A percentile compares a stretch with the other conserved stretches of the same genome.
phyloP scores from a whole-genome alignment of 2,797 vertebrate species.

The Brotula barbata region DNA sequence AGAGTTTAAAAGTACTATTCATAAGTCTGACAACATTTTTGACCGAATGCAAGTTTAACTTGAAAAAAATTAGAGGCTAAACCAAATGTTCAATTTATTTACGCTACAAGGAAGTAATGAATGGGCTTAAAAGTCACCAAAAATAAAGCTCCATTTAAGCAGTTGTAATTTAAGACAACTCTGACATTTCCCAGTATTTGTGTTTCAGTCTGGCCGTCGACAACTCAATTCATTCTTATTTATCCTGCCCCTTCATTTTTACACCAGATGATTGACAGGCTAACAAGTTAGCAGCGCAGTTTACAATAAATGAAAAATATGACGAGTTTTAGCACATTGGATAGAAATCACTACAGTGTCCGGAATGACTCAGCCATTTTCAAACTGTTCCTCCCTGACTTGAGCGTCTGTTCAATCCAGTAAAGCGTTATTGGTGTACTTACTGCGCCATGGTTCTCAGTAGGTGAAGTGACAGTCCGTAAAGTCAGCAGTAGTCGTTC shows the following conservation, averaged over 20 bases:
- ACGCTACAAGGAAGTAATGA: neutral
- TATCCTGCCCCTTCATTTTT: too few species aligned
- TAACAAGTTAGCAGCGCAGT: constrained; percentile 23
- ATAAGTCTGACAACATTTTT: too few species aligned
- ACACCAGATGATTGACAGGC: constrained; percentile 3
- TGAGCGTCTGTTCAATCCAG: too few species aligned
- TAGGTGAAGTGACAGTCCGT: neutral
- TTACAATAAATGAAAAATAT: neutral
- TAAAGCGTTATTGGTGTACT: constrained; percentile 39
- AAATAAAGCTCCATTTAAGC: neutral
- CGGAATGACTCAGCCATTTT: neutral
- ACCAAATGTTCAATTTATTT: neutral
- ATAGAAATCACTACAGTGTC: neutral
- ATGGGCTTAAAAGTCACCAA: neutral
- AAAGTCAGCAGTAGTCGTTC: neutral
- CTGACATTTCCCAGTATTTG: constrained; percentile 8
- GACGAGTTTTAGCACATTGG: neutral
- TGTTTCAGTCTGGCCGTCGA: accelerated
- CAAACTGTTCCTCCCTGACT: accelerated
- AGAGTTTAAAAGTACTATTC: too few species aligned
- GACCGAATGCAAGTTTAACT: too few species aligned
- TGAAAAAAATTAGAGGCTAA: too few species aligned
- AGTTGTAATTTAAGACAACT: neutral
- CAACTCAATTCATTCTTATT: neutral
- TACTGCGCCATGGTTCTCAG: constrained; percentile 77